Base-by-base conservation (phyloP, 2,113 vertebrate species). In the Caracal caracal region DNA sequence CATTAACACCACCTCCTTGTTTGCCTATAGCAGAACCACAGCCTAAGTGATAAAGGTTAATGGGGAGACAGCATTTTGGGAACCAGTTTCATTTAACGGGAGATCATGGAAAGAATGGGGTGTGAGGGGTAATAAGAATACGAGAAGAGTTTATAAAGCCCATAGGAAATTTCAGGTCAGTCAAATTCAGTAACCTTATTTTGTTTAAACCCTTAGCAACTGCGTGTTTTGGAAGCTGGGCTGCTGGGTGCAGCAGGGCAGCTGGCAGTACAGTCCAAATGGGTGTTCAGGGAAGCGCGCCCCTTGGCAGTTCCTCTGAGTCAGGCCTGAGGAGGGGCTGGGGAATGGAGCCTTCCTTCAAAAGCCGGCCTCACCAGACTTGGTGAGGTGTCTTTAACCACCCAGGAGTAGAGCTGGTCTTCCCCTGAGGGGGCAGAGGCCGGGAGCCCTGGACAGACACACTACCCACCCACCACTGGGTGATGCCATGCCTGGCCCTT, bases 391-490 rank as follows among this genome's bases (percentile, higher is more conserved):
- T 26, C 86, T 24, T 15, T 2, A 71, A 26, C 10, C n/a, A 6
- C 35, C 26, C 5, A 3, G 26, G 9, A 3, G 49, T 11, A 5
- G 56, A 82, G 65, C 26, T 12, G 33, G 8, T 66, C 30, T 61
- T 37, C n/a, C 40, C 6, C 6, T 10, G 30, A 26, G n/a, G 17
- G 30, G 53, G 35, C 79, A 59, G 91, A 63, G 22, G 73, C 1
- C 1, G 37, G 24, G 15, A 49, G 33, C 65, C 53, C 65, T 71
- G 65, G 47, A 10, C 4, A 5, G 92, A 78, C 13, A 4, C 0
- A 0, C 71, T 35, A 33, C 33, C 89, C 51, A 1, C 15, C 2
- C 15, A 56, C 15, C 12, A 24, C 3, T 0, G 1, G 61, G 19
- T 10, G 28, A 37, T 20, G 1, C 28, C 30, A 28, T 51, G 47